These are phyloP conservation scores for Drepanosiphum platanoidis DNA, from an alignment of 2,888 invertebrate genomes.

Conservation along the genomic window DNA sequence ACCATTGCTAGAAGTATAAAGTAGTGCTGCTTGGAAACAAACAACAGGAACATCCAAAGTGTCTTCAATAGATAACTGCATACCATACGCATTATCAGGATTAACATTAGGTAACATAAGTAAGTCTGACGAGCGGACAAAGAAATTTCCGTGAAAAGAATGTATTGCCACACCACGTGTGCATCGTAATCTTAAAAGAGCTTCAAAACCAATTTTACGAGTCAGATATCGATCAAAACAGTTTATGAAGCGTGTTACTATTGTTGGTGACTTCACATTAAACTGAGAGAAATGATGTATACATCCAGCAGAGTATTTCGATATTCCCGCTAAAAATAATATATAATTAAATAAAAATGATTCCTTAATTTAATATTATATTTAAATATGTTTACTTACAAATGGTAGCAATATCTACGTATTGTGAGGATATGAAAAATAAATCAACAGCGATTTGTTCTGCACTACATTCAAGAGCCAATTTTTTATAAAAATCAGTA, in stretches of 20 bases:
- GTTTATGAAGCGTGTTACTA: constrained; percentile 79
- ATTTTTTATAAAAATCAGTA: constrained; percentile 96
- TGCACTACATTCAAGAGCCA: constrained; percentile 95
- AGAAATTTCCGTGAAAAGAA: constrained; percentile 99
- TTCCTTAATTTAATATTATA: constrained; percentile 29
- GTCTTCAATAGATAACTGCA: constrained; percentile 97
- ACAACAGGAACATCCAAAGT: constrained; percentile 83
- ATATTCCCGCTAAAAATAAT: constrained; percentile 78
- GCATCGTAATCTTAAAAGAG: constrained; percentile 96
- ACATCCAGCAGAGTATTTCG: constrained; percentile 94
- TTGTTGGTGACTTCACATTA: constrained; percentile 75
- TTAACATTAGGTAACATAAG: constrained; percentile 96
- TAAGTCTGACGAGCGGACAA: constrained; percentile 96
- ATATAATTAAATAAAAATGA: constrained; percentile 23
- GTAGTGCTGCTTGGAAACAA: constrained; percentile 96
- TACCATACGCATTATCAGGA: constrained; percentile 97
- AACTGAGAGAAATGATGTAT: constrained; percentile 93
- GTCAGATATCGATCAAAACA: constrained; percentile 89
- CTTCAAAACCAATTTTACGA: constrained; percentile 97
- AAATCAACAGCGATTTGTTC: constrained; percentile 96
- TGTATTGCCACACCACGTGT: constrained; percentile 93
- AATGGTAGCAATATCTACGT: constrained; percentile 92
- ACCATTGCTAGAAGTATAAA: constrained; percentile 95
- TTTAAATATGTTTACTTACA: constrained; percentile 76
- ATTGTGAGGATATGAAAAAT: constrained; percentile 92